A percentile compares a stretch with the other conserved stretches of the same genome.
Evolutionary conservation across 2,797 vertebrate species (phyloP).

Genomic region (Girardinus metallicus): DNA sequence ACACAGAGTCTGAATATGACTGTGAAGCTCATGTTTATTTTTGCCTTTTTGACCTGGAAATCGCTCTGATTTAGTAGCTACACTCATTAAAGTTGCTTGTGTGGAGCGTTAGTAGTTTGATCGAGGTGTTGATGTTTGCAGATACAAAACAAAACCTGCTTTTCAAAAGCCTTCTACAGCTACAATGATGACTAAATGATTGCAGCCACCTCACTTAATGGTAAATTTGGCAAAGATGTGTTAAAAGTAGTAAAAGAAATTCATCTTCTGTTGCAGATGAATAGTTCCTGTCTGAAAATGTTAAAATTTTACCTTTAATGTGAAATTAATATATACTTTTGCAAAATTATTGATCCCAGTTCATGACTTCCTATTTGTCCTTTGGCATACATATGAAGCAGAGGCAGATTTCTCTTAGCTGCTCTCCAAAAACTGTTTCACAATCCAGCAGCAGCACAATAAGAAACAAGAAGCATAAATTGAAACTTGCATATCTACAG

Average conservation of each 20-base stretch:
- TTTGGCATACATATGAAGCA: neutral
- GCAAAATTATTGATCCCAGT: neutral
- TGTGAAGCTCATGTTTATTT: slow-evolving; percentile 16
- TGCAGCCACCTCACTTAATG: neutral
- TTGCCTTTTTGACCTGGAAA: slow-evolving; percentile 10
- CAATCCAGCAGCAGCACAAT: neutral
- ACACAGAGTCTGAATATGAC: slow-evolving; percentile 28
- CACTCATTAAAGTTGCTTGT: slow-evolving; percentile 3
- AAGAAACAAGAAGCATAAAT: neutral
- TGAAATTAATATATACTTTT: neutral
- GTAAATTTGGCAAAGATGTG: neutral
- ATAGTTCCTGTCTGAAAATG: no score
- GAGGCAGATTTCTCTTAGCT: neutral
- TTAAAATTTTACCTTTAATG: neutral
- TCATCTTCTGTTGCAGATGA: neutral
- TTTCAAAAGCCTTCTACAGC: neutral
- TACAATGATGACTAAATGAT: neutral
- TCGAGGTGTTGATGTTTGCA: neutral
- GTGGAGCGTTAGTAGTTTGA: slow-evolving; percentile 1
- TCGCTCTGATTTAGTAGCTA: slow-evolving; percentile 14
- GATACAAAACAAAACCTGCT: slow-evolving; percentile 13
- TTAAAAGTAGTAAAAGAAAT: neutral
- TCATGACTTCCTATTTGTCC: neutral
- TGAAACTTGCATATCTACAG: neutral
- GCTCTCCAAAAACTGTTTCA: neutral